phyloP scores from a whole-genome alignment of 1,140 invertebrate genomes.

The Euura saliciscinereae region DNA sequence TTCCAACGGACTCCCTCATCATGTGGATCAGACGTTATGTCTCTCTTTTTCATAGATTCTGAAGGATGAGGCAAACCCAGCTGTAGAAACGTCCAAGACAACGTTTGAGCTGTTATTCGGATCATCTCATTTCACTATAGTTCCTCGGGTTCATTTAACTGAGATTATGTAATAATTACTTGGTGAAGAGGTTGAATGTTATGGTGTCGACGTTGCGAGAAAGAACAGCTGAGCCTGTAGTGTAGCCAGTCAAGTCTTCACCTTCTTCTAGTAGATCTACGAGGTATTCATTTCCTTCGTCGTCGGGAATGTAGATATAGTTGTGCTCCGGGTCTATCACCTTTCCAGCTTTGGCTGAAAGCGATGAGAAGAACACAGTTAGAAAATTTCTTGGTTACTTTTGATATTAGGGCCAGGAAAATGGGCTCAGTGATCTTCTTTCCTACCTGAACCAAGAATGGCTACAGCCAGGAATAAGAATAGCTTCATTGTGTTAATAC shows the following conservation, averaged over 20 bases:
- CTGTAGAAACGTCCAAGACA: too few species aligned
- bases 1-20: too few species aligned
- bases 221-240: neutral
- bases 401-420: neutral
- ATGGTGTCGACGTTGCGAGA: neutral
- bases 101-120: too few species aligned
- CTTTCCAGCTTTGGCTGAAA: neutral
- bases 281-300: neutral
- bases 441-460: neutral
- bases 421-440: neutral
- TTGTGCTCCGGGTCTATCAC: neutral
- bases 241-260: neutral
- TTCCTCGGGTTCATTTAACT: too few species aligned
- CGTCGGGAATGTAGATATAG: neutral
- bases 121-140: too few species aligned
- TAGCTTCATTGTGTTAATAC: conserved; percentile 27
- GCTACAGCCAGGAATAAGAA: conserved; percentile 2
- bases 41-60: too few species aligned
- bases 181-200: neutral
- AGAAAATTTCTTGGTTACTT: too few species aligned
- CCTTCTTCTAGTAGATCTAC: neutral
- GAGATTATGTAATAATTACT: neutral
- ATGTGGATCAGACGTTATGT: too few species aligned
- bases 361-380: too few species aligned
- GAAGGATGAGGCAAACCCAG: too few species aligned